Conservation (phyloP, 2,113 vertebrate genomes). For the Silurus asotus region DNA sequence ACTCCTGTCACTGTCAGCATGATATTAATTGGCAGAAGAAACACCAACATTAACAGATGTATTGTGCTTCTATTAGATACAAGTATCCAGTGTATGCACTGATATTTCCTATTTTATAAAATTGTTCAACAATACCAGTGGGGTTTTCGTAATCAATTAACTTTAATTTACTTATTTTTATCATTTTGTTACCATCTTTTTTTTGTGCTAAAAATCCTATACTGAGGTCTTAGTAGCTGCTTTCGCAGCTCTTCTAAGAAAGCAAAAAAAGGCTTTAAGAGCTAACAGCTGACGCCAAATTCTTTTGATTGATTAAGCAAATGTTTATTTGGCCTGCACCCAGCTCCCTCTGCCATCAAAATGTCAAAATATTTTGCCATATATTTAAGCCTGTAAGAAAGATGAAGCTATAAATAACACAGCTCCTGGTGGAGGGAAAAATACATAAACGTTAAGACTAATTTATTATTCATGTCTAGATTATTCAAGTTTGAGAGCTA, state of each 20-base stretch:
- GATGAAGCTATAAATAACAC: conserved; percentile 70
- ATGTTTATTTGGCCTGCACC: conserved; percentile 65
- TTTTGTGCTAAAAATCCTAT: conserved; percentile 5
- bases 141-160: background rate
- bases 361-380: conserved; percentile 69
- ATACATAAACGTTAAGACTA: conserved; percentile 68
- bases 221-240: background rate
- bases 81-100: conserved; percentile 84
- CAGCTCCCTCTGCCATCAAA: conserved; percentile 59
- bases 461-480: conserved; percentile 71
- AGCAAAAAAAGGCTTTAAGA: conserved; percentile 43
- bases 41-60: conserved; percentile 99
- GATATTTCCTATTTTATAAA: conserved; percentile 75
- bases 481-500: conserved; percentile 64
- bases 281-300: conserved; percentile 56
- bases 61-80: conserved; percentile 49
- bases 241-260: conserved; percentile 39
- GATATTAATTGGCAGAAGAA: conserved; percentile 99
- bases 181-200: conserved; percentile 57
- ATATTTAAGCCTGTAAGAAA: conserved; percentile 66
- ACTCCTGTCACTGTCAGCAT: conserved; percentile 97
- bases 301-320: conserved; percentile 69
- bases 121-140: conserved; percentile 68
- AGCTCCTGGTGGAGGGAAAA: conserved; percentile 58
- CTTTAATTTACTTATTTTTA: conserved; percentile 13